Percentiles rank a stretch among this genome's conserved stretches.
Conservation (phyloP, 2,888 invertebrate species). For the Acleris holmiana region DNA sequence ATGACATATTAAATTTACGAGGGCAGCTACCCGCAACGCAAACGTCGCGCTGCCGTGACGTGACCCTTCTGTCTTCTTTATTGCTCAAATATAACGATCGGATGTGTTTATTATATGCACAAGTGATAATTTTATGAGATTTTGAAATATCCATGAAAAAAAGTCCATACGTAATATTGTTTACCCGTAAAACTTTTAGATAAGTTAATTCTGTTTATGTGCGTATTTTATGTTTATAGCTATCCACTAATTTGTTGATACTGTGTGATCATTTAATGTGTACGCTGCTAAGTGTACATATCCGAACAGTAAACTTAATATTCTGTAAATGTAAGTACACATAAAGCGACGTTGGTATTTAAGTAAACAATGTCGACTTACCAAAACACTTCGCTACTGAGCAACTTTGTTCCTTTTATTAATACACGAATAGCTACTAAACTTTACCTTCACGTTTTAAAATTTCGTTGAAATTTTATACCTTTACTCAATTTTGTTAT, state of each 20-base stretch:
- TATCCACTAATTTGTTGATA: not conserved
- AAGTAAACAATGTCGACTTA: constrained; percentile 45
- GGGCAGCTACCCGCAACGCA: constrained; percentile 71
- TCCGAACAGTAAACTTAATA: constrained; percentile 49
- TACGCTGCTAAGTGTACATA: constrained; percentile 51
- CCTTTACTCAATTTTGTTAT: constrained; percentile 4
- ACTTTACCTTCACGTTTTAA: constrained; percentile 20
- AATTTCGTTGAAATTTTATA: constrained; percentile 18
- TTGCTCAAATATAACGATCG: constrained; percentile 77
- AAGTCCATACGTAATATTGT: not conserved
- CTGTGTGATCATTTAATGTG: not conserved
- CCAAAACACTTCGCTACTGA: constrained; percentile 41
- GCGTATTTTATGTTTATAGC: not conserved
- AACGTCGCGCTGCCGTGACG: constrained; percentile 73
- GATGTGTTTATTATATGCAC: constrained; percentile 69
- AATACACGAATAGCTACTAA: constrained; percentile 25
- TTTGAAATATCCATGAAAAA: not conserved
- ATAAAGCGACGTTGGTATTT: constrained; percentile 36
- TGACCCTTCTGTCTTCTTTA: constrained; percentile 72
- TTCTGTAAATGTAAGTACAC: constrained; percentile 42
- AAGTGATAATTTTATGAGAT: constrained; percentile 23
- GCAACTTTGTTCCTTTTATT: constrained; percentile 47
- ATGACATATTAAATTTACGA: constrained; percentile 84
- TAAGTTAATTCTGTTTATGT: not conserved
- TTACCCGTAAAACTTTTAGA: constrained; percentile 43